phyloP scores from a whole-genome alignment of 2,888 invertebrate species.

The Actias luna region DNA sequence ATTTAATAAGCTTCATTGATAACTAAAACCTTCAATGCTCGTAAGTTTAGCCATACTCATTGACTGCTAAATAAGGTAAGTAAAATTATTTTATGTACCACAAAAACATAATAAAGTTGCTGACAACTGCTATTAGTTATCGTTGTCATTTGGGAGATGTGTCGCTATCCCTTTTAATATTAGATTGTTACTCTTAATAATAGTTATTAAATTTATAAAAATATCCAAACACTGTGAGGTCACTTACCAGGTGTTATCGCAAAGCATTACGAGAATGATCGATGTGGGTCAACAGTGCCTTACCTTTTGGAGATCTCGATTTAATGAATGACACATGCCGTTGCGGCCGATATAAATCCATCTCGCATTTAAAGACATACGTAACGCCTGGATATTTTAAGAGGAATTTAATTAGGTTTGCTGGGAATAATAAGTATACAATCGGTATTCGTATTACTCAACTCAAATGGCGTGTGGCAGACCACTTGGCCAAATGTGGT shows the following conservation, averaged over 20 bases:
- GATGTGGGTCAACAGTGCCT: slow-evolving; percentile 39
- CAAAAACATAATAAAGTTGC: too few relatives aligned
- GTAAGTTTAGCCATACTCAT: neutral
- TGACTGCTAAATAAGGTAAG: neutral
- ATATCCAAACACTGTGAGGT: neutral
- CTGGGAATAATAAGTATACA: neutral
- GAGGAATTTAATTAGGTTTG: neutral
- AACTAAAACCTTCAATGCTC: neutral
- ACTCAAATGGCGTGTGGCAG: too few relatives aligned
- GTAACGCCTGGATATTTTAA: neutral
- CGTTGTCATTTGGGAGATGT: too few relatives aligned
- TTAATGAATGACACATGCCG: slow-evolving; percentile 25
- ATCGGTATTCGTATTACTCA: too few relatives aligned
- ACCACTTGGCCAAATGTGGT: too few relatives aligned
- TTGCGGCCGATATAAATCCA: slow-evolving; percentile 13
- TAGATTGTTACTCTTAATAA: neutral
- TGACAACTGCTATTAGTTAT: too few relatives aligned
- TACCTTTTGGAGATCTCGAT: slow-evolving; percentile 28
- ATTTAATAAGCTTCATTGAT: neutral
- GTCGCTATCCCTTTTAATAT: too few relatives aligned
- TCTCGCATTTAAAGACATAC: neutral
- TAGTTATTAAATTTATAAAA: neutral
- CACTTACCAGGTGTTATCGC: slow-evolving; percentile 18
- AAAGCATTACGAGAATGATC: slow-evolving; percentile 22
- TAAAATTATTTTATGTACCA: neutral